These are phyloP conservation scores for Drosophila buzzatii DNA, from an alignment of 2,888 invertebrate species.

Conservation along the genomic window DNA sequence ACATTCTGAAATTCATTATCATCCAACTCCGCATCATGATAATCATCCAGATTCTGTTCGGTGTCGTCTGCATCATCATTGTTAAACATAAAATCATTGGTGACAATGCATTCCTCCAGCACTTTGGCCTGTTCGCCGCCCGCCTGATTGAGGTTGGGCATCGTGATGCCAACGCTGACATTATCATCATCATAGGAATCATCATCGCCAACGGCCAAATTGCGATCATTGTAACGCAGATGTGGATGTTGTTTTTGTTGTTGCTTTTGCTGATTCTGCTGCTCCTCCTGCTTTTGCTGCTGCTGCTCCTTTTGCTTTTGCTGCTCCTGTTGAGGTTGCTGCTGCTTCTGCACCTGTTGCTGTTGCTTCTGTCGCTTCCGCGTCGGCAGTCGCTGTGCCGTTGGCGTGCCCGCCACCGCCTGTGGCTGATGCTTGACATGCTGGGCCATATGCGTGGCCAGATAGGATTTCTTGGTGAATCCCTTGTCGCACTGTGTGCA, in stretches of 20 bases:
- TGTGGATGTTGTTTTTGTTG: neutral
- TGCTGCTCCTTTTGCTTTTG: neutral
- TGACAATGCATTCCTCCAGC: slow-evolving; percentile 76
- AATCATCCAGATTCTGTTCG: slow-evolving; percentile 29
- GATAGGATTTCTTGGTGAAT: slow-evolving; percentile 84
- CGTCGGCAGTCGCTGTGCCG: slow-evolving; percentile 20
- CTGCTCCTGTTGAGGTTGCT: neutral
- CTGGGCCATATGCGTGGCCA: slow-evolving; percentile 80
- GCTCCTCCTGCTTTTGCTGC: neutral
- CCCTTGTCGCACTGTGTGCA: slow-evolving; percentile 83
- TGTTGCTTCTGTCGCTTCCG: slow-evolving; percentile 32
- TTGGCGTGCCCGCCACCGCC: neutral
- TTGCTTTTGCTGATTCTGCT: neutral
- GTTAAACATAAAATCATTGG: slow-evolving; percentile 73
- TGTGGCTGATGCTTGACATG: slow-evolving; percentile 51
- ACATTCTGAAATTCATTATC: slow-evolving; percentile 55
- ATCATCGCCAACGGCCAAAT: slow-evolving; percentile 10
- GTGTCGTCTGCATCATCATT: slow-evolving; percentile 52
- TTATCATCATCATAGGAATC: slow-evolving; percentile 35
- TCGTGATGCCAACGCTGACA: slow-evolving; percentile 24
- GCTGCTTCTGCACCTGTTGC: neutral
- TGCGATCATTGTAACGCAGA: neutral
- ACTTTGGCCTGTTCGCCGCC: slow-evolving; percentile 59
- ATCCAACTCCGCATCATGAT: slow-evolving; percentile 51
- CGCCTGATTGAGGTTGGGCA: slow-evolving; percentile 24